Conservation (phyloP, 2,888 invertebrate genomes). For the Serrognathus titanus region DNA sequence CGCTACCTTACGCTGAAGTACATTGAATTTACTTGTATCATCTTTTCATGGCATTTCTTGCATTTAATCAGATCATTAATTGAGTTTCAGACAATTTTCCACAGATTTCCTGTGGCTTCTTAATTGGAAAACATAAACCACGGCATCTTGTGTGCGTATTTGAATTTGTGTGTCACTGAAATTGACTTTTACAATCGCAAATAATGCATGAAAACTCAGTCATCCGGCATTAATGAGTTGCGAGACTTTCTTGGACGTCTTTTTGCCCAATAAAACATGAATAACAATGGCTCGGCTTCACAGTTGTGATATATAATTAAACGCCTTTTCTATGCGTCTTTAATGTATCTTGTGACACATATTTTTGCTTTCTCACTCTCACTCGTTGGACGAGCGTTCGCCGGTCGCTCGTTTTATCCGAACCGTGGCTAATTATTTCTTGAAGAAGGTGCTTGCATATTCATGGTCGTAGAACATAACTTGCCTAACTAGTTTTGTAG, state of each 20-base stretch:
- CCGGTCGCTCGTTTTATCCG: not conserved
- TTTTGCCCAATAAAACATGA: not conserved
- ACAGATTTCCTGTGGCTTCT: no score
- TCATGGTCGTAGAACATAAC: slow-evolving; percentile 40
- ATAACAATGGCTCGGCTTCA: not conserved
- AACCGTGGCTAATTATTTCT: slow-evolving; percentile 20
- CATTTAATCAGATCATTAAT: no score
- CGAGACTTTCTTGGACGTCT: not conserved
- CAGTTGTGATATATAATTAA: not conserved
- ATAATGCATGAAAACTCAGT: no score
- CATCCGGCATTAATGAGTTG: no score
- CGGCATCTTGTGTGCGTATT: no score
- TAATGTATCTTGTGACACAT: not conserved
- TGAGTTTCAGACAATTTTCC: no score
- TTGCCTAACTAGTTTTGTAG: slow-evolving; percentile 39
- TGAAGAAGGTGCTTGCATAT: slow-evolving; percentile 29
- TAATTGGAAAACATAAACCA: no score
- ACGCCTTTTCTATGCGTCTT: not conserved
- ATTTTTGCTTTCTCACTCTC: slow-evolving; percentile 1
- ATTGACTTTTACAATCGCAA: no score
- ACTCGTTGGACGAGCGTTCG: not conserved
- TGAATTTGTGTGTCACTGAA: no score
- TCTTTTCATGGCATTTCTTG: no score
- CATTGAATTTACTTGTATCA: no score
- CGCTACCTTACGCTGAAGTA: no score